Percentiles rank a stretch among this genome's conserved stretches.
These are phyloP conservation scores for Geophilus truncorum DNA, from an alignment of 2,888 invertebrate genomes.

Conservation along the genomic window DNA sequence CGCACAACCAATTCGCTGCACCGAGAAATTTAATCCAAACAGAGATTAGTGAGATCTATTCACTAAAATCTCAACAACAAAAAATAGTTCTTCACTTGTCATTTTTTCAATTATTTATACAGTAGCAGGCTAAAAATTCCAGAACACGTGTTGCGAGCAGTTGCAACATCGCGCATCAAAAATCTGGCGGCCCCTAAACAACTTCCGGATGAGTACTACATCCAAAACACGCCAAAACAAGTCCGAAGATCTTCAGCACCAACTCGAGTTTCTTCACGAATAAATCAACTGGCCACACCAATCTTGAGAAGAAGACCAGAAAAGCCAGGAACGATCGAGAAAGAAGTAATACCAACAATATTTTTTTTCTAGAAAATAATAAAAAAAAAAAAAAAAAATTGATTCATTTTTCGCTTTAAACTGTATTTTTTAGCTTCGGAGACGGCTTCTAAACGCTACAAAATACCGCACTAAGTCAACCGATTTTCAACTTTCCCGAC, in stretches of 20 bases:
- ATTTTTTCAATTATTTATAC: too few relatives aligned
- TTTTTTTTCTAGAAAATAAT: too few relatives aligned
- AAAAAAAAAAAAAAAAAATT: too few relatives aligned
- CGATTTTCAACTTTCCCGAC: neutral
- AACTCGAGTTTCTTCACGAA: neutral
- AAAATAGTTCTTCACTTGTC: neutral
- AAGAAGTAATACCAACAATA: too few relatives aligned
- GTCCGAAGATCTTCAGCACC: neutral
- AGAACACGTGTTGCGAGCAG: neutral
- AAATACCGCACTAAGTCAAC: neutral
- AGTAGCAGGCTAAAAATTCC: neutral
- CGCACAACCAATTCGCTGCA: neutral
- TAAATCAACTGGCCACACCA: neutral
- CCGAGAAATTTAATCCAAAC: neutral
- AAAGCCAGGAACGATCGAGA: neutral
- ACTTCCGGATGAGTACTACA: neutral
- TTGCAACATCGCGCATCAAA: neutral
- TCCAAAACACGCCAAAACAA: neutral
- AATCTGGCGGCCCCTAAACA: neutral
- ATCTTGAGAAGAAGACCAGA: neutral
- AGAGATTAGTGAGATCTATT: neutral
- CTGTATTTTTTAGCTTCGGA: neutral
- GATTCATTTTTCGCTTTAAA: neutral
- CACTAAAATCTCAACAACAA: neutral
- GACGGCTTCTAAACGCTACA: neutral